Evolutionary conservation across 2,797 vertebrate genomes (phyloP), one percentile per base, ranked within the genome.

Genomic region (Platalea minor): DNA sequence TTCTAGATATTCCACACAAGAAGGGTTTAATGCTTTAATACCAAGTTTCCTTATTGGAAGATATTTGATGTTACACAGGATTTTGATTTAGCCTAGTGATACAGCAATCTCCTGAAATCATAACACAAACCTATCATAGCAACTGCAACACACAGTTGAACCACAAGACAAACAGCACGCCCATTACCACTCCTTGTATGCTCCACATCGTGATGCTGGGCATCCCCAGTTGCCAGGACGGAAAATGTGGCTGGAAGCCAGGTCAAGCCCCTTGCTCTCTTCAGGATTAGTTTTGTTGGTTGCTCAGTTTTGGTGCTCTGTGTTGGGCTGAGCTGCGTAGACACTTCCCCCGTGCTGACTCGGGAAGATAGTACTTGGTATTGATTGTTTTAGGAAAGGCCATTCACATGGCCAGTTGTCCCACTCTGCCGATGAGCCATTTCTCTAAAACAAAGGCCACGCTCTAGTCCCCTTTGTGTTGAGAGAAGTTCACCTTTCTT

Each of bases 251-350:
- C 76, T 76, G 18, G 28, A 79, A 78, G 33, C 11, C 50, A 73
- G 11, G 21, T 83, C 69, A 57, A 64, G 33, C 10, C 33, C 26
- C 16, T 64, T 73, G 6, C 20, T 79, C 13, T 63, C 21, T 88
- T 76, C 37, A 51, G n/a, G 60, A 60, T 26, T n/a, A 0, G 0
- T 73, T 73, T 76, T 5, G 0, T 56, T 57, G 37, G 5, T 77
- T 72, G 28, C 28, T 50, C 23, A 20, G 73, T 70, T 70, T 77
- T 28, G 16, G 35, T 90, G 23, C 17, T 74, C 0, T 1, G 14
- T 51, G 31, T 81, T 59, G 25, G n/a, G 29, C 37, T 86, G 80
- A 73, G 8, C 35, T 11, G 3, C 5, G 5, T 31, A 65, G 65
- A n/a, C 2, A 1, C 21, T 76, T 79, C 3, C 6, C 10, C 45